Conservation (phyloP, 1,140 invertebrate species). For the Drosophila neocordata region DNA sequence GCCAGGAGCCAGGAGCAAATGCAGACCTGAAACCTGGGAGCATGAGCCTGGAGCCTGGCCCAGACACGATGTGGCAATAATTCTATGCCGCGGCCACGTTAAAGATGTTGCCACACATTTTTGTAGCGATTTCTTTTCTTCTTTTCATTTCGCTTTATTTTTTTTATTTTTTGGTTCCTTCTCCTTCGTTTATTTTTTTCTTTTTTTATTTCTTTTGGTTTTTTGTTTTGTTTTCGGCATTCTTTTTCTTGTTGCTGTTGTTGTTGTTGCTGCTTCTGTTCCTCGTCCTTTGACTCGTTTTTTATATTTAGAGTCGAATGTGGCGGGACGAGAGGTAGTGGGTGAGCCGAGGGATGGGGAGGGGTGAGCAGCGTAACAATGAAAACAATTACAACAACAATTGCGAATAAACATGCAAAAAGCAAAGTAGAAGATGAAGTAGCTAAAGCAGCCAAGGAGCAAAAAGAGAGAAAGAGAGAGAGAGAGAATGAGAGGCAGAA, state of each 20-base stretch:
- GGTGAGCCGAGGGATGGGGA: neutral
- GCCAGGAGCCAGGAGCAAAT: neutral
- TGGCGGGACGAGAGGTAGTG: neutral
- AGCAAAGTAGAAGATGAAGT: conserved; percentile 80
- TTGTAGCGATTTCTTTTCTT: conserved; percentile 56
- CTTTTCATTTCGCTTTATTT: conserved; percentile 34
- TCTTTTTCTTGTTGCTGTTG: too few species aligned
- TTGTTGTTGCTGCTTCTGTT: conserved; percentile 7
- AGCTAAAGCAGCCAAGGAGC: conserved; percentile 31
- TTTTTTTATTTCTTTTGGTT: too few species aligned
- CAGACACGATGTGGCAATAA: conserved; percentile 52
- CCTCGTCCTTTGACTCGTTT: conserved; percentile 12
- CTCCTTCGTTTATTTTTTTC: neutral
- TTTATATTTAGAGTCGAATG: conserved; percentile 4
- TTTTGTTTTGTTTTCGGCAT: too few species aligned
- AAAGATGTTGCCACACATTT: conserved; percentile 80
- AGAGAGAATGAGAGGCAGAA: conserved; percentile 13
- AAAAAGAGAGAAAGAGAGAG: conserved; percentile 8
- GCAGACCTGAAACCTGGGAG: neutral
- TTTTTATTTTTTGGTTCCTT: conserved; percentile 34
- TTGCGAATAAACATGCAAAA: conserved; percentile 81
- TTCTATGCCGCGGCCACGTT: conserved; percentile 77
- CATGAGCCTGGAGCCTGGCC: conserved; percentile 10
- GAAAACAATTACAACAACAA: conserved; percentile 81
- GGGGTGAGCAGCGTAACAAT: conserved; percentile 57